Evolutionary conservation across 1,140 invertebrate genomes (phyloP), one percentile per base, ranked within the genome.

Genomic region (Cotesia vestalis): DNA sequence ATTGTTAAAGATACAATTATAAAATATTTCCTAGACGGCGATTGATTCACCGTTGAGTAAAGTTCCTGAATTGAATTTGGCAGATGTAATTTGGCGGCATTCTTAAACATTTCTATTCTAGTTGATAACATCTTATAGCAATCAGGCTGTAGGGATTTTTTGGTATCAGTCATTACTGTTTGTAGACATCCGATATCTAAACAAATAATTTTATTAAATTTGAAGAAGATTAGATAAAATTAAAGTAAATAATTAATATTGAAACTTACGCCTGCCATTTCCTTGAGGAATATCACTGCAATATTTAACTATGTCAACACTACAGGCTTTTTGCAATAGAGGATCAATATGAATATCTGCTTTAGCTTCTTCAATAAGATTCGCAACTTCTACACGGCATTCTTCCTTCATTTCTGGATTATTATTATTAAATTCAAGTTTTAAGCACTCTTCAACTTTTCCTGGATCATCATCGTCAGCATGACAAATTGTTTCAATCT

Each of bases 371-470:
- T 94, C 92, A 73, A 95, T 93, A 73, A 94, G 87, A 85, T 91
- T 89, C 1, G 94, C 94, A 35, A 99, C 91, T 88, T 97, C 94
- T 71, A 92, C 81, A 66, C 88, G 84, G 83, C 95, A 97, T 76
- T 91, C 91, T 12, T 90, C 88, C 71, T 90, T 92, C 77, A 91
- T 91, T 11, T 92, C 84, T 90, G 89, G 80, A 91, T 91, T 79
- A 89, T 89, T 69, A 91, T 85, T 73, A 95, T 91, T 75, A 91
- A 93, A 81, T 91, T 91, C 76, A 0, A 76, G 75, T 85, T 97
- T 97, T 9, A 98, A 87, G 87, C 96, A 98, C 87, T 98, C 96
- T 83, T 96, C 94, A 0, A 94, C 91, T 89, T 83, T 76, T n/a
- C 81, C 83, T 5, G 83, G 84, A 66, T 84, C 80, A 51, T 81